phyloP scores from a whole-genome alignment of 2,797 vertebrate species.

The Parambassis ranga region DNA sequence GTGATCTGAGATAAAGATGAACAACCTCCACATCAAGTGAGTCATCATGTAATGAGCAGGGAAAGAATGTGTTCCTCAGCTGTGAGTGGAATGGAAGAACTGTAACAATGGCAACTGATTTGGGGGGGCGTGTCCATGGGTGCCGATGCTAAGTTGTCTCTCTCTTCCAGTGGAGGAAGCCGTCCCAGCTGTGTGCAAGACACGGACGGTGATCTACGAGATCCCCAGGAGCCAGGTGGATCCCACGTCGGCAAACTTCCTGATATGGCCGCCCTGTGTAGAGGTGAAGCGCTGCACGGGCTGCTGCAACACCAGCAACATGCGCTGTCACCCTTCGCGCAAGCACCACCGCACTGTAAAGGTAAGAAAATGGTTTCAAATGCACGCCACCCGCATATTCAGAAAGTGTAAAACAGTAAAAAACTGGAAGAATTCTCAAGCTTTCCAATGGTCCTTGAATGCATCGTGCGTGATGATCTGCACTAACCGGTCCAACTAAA shows the following conservation, averaged over 20 bases:
- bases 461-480: too few relatives aligned
- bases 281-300: constrained; percentile 95
- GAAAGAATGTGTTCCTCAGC: constrained; percentile 54
- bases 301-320: constrained; percentile 90
- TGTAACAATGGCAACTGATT: too few relatives aligned
- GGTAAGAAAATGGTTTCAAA: too few relatives aligned
- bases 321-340: constrained; percentile 90
- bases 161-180: constrained; percentile 84
- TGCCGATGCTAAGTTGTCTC: too few relatives aligned
- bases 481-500: too few relatives aligned
- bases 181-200: constrained; percentile 91
- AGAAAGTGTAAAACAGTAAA: too few relatives aligned
- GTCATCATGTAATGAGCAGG: constrained; percentile 60
- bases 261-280: constrained; percentile 96
- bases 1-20: constrained; percentile 55
- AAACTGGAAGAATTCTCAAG: too few relatives aligned
- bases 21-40: constrained; percentile 55
- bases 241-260: constrained; percentile 94
- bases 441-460: too few relatives aligned
- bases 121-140: too few relatives aligned
- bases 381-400: too few relatives aligned
- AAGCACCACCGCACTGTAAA: constrained; percentile 78
- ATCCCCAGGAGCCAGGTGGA: constrained; percentile 96
- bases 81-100: constrained; percentile 33
- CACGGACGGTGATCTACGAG: constrained; percentile 94